phyloP scores from a whole-genome alignment of 2,888 invertebrate species.

The Syritta pipiens region DNA sequence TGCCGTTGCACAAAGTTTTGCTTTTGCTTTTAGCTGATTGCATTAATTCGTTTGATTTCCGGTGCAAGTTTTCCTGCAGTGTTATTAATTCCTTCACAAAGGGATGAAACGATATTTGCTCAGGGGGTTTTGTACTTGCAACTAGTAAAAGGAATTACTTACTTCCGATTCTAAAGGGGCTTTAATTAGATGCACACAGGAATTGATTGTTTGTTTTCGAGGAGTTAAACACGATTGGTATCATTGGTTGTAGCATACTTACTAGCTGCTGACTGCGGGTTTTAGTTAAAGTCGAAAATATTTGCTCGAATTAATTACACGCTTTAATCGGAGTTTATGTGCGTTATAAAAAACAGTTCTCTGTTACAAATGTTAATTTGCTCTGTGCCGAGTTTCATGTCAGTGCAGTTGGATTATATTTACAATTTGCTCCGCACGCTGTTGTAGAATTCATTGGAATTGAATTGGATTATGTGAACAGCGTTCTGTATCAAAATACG shows the following conservation, averaged over 20 bases:
- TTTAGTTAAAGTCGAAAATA: too few species aligned
- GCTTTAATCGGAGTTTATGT: too few species aligned
- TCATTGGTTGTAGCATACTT: slow-evolving; percentile 5
- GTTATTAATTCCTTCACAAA: slow-evolving; percentile 66
- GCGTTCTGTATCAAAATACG: too few species aligned
- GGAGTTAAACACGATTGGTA: slow-evolving; percentile 23
- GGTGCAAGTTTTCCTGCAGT: slow-evolving; percentile 63
- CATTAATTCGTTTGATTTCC: slow-evolving; percentile 69
- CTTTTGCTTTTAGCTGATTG: slow-evolving; percentile 65
- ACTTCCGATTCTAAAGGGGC: slow-evolving; percentile 48
- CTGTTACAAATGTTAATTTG: too few species aligned
- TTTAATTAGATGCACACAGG: slow-evolving; percentile 65
- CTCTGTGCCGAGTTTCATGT: too few species aligned
- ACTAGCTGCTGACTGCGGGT: too few species aligned
- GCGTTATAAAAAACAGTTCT: too few species aligned
- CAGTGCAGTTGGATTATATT: too few species aligned
- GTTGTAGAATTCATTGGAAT: too few species aligned
- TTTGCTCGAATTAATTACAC: too few species aligned
- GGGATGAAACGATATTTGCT: slow-evolving; percentile 59
- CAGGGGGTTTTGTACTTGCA: slow-evolving; percentile 48
- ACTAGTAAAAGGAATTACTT: slow-evolving; percentile 64
- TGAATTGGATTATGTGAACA: too few species aligned
- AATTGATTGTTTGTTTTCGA: slow-evolving; percentile 50
- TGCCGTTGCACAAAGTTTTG: slow-evolving; percentile 38
- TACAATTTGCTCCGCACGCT: too few species aligned